phyloP scores from a whole-genome alignment of 2,113 vertebrate species.

The Lampris incognitus region DNA sequence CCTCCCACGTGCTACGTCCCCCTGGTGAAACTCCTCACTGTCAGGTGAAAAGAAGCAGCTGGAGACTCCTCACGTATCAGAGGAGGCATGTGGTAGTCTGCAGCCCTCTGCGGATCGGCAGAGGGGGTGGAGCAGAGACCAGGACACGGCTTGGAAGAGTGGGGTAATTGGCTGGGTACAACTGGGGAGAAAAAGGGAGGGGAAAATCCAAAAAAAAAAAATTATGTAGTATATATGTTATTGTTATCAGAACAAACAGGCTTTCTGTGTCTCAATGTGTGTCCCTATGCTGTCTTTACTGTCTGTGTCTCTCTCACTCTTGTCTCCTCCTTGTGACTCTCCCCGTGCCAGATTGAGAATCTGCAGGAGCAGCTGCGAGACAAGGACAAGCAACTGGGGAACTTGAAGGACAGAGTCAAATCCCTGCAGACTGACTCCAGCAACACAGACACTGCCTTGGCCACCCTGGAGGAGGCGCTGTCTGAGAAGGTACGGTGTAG shows the following conservation, averaged over 20 bases:
- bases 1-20: too few species aligned
- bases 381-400: conserved; percentile 98
- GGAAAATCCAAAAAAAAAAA: too few species aligned
- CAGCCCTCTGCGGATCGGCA: too few species aligned
- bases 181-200: too few species aligned
- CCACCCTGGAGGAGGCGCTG: conserved; percentile 95
- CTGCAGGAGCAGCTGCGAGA: conserved; percentile 98
- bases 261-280: neutral
- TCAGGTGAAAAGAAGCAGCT: too few species aligned
- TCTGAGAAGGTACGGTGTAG: conserved; percentile 91
- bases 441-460: conserved; percentile 98
- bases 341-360: conserved; percentile 92
- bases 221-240: too few species aligned
- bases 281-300: neutral
- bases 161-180: too few species aligned
- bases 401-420: conserved; percentile 97
- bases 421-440: conserved; percentile 98
- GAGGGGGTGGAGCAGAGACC: too few species aligned
- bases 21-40: too few species aligned
- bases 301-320: neutral
- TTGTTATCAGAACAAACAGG: neutral
- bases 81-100: too few species aligned
- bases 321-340: conserved; percentile 3
- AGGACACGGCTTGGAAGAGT: too few species aligned
- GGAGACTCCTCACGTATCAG: too few species aligned